Conservation (phyloP, 53 echinoderm and acorn worm genomes). For the Zoroaster sp. region DNA sequence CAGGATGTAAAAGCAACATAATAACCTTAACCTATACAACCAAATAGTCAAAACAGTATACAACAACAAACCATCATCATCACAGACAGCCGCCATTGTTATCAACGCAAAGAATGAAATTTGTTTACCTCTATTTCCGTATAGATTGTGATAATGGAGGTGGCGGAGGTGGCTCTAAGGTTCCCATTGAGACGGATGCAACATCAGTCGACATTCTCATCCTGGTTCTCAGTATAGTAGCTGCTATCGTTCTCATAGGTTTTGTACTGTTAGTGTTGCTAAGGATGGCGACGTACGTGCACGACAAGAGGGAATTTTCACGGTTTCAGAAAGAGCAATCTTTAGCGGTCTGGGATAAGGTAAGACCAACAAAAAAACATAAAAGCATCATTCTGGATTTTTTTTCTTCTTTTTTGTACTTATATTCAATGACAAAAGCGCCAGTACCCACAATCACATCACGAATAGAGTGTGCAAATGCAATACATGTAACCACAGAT, state of each 20-base stretch:
- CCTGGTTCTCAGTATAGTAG: constrained; percentile 82
- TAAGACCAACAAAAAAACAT: no score
- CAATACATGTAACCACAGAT: no score
- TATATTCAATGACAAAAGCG: no score
- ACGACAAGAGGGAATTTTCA: constrained; percentile 84
- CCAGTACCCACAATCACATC: no score
- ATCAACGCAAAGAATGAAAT: no score
- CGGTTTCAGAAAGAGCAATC: constrained; percentile 82
- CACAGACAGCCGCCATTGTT: no score
- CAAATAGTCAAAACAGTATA: neutral
- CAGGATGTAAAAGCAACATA: neutral
- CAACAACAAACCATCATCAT: no score
- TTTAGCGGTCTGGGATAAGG: constrained; percentile 83
- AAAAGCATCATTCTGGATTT: no score
- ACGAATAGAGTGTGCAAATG: no score
- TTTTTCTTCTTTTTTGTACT: neutral
- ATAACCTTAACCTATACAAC: no score
- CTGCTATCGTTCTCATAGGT: constrained; percentile 88
- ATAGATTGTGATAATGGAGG: neutral
- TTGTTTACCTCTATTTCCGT: neutral
- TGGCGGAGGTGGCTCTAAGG: neutral
- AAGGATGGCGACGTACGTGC: constrained; percentile 68
- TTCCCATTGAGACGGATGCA: neutral
- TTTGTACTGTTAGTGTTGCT: constrained; percentile 70
- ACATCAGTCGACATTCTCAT: constrained; percentile 34